These are phyloP conservation scores for Xanthorhoe spadicearia DNA, from an alignment of 2,888 invertebrate genomes.

Conservation along the genomic window DNA sequence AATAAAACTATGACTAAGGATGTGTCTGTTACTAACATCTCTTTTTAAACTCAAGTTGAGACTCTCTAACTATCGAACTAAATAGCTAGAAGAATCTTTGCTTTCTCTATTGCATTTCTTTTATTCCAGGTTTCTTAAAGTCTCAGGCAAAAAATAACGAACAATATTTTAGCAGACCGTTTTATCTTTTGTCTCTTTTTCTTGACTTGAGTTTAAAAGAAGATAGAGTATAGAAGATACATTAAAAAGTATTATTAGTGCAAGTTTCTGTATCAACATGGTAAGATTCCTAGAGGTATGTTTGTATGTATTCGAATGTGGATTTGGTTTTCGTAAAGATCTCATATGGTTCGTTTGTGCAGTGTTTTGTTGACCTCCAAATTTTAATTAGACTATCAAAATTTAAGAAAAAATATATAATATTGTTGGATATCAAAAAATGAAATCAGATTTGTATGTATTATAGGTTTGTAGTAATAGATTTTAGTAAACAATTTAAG, in stretches of 20 bases:
- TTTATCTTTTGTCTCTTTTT: neutral
- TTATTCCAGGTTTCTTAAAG: no score
- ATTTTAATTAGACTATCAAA: conserved; percentile 76
- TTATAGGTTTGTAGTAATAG: conserved; percentile 53
- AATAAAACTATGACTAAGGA: conserved; percentile 12
- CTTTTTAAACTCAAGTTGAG: conserved; percentile 9
- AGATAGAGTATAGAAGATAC: conserved; percentile 46
- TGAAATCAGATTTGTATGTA: conserved; percentile 53
- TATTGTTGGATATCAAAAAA: conserved; percentile 62
- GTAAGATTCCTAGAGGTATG: conserved; percentile 70
- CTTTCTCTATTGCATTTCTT: no score
- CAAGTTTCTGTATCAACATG: conserved; percentile 59
- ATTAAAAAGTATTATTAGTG: conserved; percentile 79
- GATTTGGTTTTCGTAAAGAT: conserved; percentile 85
- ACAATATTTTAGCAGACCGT: no score
- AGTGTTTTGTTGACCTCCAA: conserved; percentile 84
- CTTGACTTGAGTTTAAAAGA: conserved; percentile 1
- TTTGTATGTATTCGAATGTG: conserved; percentile 75
- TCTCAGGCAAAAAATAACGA: no score
- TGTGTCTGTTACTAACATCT: conserved; percentile 3
- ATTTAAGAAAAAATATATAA: conserved; percentile 56
- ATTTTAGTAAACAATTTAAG: conserved; percentile 48
- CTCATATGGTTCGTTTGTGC: conserved; percentile 84
- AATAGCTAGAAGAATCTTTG: no score
- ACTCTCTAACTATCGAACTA: no score